Conservation (phyloP, 2,797 vertebrate genomes). For the Myripristis murdjan region DNA sequence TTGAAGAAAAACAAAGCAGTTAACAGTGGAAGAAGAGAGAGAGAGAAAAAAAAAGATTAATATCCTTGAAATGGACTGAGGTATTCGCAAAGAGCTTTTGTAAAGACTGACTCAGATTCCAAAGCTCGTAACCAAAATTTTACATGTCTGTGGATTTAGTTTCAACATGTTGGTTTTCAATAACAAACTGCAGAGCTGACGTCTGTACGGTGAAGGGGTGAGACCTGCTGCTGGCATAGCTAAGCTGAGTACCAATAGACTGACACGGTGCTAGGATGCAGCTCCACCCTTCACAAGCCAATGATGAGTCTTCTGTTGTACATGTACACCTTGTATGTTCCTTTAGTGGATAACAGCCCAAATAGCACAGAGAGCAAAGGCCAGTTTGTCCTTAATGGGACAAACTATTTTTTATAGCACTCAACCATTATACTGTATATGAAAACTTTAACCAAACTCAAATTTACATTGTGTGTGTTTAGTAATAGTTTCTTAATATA, state of each 20-base stretch:
- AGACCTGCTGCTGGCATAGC: slow-evolving; percentile 69
- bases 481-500: slow-evolving; percentile 86
- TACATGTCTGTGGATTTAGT: slow-evolving; percentile 95
- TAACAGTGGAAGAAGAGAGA: slow-evolving; percentile 70
- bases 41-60: slow-evolving; percentile 83
- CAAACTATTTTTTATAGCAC: slow-evolving; percentile 87
- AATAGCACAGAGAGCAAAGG: slow-evolving; percentile 95
- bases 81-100: slow-evolving; percentile 92
- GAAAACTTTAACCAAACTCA: slow-evolving; percentile 87
- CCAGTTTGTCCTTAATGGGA: slow-evolving; percentile 87
- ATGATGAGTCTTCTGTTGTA: slow-evolving; percentile 86
- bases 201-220: slow-evolving; percentile 80
- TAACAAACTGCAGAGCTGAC: slow-evolving; percentile 85
- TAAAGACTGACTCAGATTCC: slow-evolving; percentile 99
- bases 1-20: slow-evolving; percentile 90
- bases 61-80: slow-evolving; percentile 92
- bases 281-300: slow-evolving; percentile 80
- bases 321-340: slow-evolving; percentile 82
- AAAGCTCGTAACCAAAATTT: slow-evolving; percentile 99
- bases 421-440: slow-evolving; percentile 87
- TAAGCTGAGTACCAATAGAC: slow-evolving; percentile 75
- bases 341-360: slow-evolving; percentile 84
- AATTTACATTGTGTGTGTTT: slow-evolving; percentile 87
- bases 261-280: slow-evolving; percentile 72
- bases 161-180: slow-evolving; percentile 95